Conservation (phyloP, 2,797 vertebrate species). For the Picus viridis region DNA sequence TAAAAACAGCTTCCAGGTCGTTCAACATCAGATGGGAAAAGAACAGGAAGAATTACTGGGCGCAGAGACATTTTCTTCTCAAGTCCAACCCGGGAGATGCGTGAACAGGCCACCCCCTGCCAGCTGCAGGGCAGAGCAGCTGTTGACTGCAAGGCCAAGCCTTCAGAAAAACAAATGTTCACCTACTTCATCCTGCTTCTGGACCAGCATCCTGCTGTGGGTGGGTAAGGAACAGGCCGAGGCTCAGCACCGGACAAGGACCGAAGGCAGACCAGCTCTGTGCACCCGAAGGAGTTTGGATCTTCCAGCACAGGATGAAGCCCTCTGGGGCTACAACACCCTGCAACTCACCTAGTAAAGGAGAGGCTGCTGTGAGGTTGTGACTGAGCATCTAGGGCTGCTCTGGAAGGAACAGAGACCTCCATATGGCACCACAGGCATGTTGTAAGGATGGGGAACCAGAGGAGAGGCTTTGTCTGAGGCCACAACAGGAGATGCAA, state of each 20-base stretch:
- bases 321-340: background rate
- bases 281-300: background rate
- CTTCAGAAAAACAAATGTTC: background rate
- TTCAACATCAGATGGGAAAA: background rate
- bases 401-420: background rate
- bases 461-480: background rate
- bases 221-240: background rate
- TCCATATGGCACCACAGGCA: background rate
- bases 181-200: background rate
- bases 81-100: background rate
- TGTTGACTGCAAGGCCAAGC: rapidly evolving
- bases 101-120: background rate
- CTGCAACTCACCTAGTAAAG: background rate
- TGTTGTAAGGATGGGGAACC: background rate
- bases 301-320: background rate
- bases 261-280: background rate
- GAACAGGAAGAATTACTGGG: background rate
- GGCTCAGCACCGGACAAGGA: background rate
- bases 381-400: background rate
- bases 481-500: rapidly evolving
- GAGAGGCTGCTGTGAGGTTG: background rate
- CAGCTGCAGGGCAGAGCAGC: background rate
- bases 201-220: background rate
- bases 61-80: background rate
- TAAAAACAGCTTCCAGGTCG: background rate